phyloP scores from a whole-genome alignment of 2,113 vertebrate species.

The Corvus hawaiiensis region DNA sequence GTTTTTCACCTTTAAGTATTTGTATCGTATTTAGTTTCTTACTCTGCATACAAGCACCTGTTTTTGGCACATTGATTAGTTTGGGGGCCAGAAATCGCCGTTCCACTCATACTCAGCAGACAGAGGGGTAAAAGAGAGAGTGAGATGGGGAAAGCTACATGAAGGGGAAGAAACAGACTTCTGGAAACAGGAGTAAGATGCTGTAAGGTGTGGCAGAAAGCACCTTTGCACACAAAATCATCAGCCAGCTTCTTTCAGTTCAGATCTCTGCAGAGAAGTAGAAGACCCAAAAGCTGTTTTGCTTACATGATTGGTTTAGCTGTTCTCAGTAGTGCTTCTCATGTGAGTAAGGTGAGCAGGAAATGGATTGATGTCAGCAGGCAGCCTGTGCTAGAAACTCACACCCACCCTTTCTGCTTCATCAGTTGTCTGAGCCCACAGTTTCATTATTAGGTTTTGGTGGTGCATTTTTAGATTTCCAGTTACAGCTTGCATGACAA shows the following conservation, averaged over 20 bases:
- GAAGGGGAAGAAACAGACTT: not conserved
- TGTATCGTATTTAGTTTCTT: not conserved
- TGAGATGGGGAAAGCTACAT: not conserved
- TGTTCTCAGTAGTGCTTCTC: not conserved
- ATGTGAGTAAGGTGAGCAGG: conserved; percentile 49
- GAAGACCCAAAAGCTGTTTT: not conserved
- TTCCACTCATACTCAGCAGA: not conserved
- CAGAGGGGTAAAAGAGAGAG: not conserved
- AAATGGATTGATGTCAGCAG: conserved; percentile 32
- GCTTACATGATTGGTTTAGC: not conserved
- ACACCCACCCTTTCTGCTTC: conserved; percentile 68
- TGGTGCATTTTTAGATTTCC: conserved; percentile 68
- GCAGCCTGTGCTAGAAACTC: conserved; percentile 33
- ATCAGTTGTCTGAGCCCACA: conserved; percentile 54
- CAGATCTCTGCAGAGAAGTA: not conserved
- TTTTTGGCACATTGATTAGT: not conserved
- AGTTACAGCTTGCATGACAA: conserved; percentile 61
- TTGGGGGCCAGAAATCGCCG: not conserved
- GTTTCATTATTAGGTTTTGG: conserved; percentile 72
- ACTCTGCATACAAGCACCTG: not conserved
- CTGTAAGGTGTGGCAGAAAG: not conserved
- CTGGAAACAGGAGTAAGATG: not conserved
- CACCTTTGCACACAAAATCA: not conserved
- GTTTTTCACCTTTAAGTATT: not conserved
- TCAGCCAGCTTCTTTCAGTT: not conserved